These are phyloP conservation scores for Proterorhinus semilunaris DNA, from an alignment of 2,113 vertebrate species.

Conservation along the genomic window DNA sequence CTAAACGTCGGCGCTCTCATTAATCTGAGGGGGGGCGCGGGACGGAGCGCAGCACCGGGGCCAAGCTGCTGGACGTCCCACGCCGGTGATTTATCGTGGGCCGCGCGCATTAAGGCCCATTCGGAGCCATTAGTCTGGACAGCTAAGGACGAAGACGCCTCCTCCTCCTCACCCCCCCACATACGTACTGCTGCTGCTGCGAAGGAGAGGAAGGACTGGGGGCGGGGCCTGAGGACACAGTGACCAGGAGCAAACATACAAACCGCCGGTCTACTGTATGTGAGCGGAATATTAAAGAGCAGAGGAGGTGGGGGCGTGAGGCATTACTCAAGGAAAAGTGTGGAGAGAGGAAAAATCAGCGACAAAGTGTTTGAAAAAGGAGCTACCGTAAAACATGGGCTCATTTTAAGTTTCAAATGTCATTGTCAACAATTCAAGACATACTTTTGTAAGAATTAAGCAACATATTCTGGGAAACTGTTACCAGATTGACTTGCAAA, in stretches of 20 bases:
- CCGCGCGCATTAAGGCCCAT: slow-evolving; percentile 64
- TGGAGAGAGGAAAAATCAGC: neutral
- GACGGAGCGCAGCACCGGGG: slow-evolving; percentile 57
- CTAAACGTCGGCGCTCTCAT: slow-evolving; percentile 72
- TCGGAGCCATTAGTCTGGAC: slow-evolving; percentile 69
- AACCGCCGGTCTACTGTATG: neutral
- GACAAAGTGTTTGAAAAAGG: neutral
- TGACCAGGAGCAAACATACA: slow-evolving; percentile 19
- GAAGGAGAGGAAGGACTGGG: slow-evolving; percentile 11
- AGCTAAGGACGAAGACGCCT: slow-evolving; percentile 71
- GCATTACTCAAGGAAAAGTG: neutral
- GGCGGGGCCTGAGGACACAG: slow-evolving; percentile 27
- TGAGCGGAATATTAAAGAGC: slow-evolving; percentile 11
- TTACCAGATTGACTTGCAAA: no score
- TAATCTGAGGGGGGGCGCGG: slow-evolving; percentile 63
- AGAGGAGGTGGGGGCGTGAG: neutral
- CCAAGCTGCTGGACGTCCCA: slow-evolving; percentile 72
- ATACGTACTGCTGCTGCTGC: slow-evolving; percentile 8
- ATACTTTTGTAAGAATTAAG: no score
- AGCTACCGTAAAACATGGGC: no score
- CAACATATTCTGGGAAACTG: no score
- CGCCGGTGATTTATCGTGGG: slow-evolving; percentile 73
- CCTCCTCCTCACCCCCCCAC: slow-evolving; percentile 3
- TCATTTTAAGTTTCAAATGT: no score
- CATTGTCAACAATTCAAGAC: no score